A percentile compares a stretch with the other conserved stretches of the same genome.
Conservation (phyloP, 1,140 invertebrate genomes). For the Stenopsyche tienmushanensis region DNA sequence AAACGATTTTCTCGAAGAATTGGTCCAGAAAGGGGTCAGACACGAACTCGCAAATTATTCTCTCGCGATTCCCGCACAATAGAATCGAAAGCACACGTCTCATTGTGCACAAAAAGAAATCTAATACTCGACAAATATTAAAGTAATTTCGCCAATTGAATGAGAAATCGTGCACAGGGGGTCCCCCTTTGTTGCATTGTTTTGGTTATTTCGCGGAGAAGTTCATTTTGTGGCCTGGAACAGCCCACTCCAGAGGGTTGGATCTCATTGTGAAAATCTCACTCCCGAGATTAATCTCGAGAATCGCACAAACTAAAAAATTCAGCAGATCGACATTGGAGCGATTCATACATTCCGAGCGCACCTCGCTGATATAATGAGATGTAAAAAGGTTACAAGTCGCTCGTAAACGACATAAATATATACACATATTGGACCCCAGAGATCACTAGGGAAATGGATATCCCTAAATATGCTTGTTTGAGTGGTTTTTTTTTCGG, state of each 20-base stretch:
- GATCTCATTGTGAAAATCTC: constrained; percentile 7
- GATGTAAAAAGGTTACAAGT: constrained; percentile 11
- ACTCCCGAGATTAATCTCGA: too few relatives aligned
- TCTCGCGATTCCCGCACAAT: background rate
- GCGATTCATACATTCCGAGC: too few relatives aligned
- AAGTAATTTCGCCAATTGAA: constrained; percentile 22
- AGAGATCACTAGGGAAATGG: constrained; percentile 22
- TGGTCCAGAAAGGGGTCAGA: background rate
- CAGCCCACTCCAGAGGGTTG: background rate
- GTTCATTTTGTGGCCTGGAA: constrained; percentile 8
- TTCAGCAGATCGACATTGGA: too few relatives aligned
- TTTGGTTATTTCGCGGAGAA: background rate
- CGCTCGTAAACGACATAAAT: constrained; percentile 7
- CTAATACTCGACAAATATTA: constrained; percentile 18
- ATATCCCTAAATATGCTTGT: constrained; percentile 19
- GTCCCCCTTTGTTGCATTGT: constrained; percentile 3
- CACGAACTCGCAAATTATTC: constrained; percentile 10
- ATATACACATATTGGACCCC: constrained; percentile 17
- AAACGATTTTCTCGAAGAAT: constrained; percentile 14
- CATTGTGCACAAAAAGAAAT: constrained; percentile 16
- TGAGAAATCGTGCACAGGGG: constrained; percentile 4
- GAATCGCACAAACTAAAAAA: too few relatives aligned
- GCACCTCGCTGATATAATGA: too few relatives aligned
- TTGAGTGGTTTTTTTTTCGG: constrained; percentile 11
- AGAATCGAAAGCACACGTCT: constrained; percentile 9